Percentiles rank a stretch among this genome's conserved stretches.
These are phyloP conservation scores for Silurus glanis DNA, from an alignment of 2,113 vertebrate genomes.

Conservation along the genomic window DNA sequence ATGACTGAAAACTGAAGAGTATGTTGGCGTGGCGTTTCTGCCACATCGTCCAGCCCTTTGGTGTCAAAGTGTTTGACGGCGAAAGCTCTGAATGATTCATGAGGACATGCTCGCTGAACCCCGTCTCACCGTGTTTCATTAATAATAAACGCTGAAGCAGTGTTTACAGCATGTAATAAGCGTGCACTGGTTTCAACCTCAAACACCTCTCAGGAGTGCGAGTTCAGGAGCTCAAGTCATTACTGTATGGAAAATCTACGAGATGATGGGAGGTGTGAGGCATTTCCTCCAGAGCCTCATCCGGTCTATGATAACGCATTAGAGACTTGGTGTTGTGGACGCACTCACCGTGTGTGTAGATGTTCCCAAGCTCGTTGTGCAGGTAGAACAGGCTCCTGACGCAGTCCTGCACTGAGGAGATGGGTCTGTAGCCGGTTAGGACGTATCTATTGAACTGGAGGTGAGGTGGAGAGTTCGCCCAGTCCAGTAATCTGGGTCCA, in stretches of 20 bases:
- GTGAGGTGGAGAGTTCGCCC: constrained; percentile 87
- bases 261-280: not conserved
- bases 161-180: not conserved
- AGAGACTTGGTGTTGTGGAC: not conserved
- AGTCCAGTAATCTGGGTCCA: constrained; percentile 86
- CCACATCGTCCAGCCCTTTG: too few relatives aligned
- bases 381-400: constrained; percentile 88
- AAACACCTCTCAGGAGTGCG: not conserved
- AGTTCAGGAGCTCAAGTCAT: too few relatives aligned
- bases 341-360: constrained; percentile 89
- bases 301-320: not conserved
- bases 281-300: not conserved
- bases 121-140: not conserved
- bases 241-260: not conserved
- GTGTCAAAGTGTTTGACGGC: too few relatives aligned
- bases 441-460: constrained; percentile 93
- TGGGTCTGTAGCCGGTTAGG: constrained; percentile 85
- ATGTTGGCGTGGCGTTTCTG: not conserved
- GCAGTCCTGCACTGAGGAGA: constrained; percentile 84
- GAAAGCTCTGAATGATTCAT: not conserved
- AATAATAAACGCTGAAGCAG: not conserved
- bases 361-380: constrained; percentile 92
- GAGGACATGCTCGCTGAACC: not conserved
- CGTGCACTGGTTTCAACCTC: not conserved
- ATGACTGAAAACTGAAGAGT: not conserved